These are phyloP conservation scores for zebrafish (Danio rerio) DNA, from an alignment of 2,113 vertebrate species.

Conservation along the genomic window GRCz12tu NC_133187.1:2380501-2381000, in stretches of 20 bases:
- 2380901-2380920: constrained; percentile 51
- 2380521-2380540: too few relatives aligned
- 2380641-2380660: constrained; percentile 29
- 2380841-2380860: constrained; percentile 61
- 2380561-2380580: too few relatives aligned
- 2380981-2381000: constrained; percentile 55
- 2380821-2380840: constrained; percentile 65
- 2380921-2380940: constrained; percentile 58
- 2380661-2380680: constrained; percentile 32
- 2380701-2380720: constrained; percentile 62
- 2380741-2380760: constrained; percentile 55
- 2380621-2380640: too few relatives aligned
- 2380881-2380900: constrained; percentile 74
- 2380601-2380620: too few relatives aligned
- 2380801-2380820: constrained; percentile 70
- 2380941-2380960: constrained; percentile 68
- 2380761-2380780: constrained; percentile 63
- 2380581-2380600: too few relatives aligned
- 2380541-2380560: too few relatives aligned
- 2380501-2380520: too few relatives aligned
- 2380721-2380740: constrained; percentile 68
- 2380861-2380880: constrained; percentile 65
- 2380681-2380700: constrained; percentile 32
- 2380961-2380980: constrained; percentile 72
- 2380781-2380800: constrained; percentile 59